Evolutionary conservation across 2,888 invertebrate species (phyloP).

Genomic region (Polia nebulosa): DNA sequence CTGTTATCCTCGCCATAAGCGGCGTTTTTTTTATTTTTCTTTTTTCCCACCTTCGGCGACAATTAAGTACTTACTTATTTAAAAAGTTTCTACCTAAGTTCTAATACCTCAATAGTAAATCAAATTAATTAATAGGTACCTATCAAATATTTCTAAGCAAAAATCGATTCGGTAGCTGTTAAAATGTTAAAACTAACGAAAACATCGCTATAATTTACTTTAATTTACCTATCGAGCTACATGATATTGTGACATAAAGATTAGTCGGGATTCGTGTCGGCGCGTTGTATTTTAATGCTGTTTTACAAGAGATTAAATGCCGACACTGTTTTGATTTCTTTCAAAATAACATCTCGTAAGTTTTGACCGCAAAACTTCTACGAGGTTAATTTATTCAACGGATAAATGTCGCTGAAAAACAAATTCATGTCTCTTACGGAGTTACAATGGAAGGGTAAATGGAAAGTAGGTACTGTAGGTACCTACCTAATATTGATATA

Average conservation of each 20-base stretch:
- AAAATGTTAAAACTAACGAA: conserved; percentile 48
- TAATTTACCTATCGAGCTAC: conserved; percentile 60
- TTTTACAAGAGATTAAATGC: conserved; percentile 75
- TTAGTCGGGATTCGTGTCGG: conserved; percentile 64
- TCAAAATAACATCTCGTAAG: conserved; percentile 73
- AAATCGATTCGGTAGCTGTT: conserved; percentile 3
- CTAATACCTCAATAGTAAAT: neutral
- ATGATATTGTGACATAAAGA: conserved; percentile 71
- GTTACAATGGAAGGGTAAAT: neutral
- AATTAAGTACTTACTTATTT: neutral
- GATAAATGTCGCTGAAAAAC: conserved; percentile 40
- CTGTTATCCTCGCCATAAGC: no score
- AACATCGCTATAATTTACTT: conserved; percentile 54
- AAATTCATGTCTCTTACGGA: neutral
- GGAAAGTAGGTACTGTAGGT: no score
- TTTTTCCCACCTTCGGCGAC: neutral
- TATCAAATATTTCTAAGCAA: conserved; percentile 11
- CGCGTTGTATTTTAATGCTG: conserved; percentile 65
- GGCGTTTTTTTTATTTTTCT: neutral
- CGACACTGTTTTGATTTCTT: conserved; percentile 77
- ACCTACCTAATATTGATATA: no score
- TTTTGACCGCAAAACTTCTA: conserved; percentile 54
- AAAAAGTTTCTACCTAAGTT: neutral
- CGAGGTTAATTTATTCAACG: conserved; percentile 35
- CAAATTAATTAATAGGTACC: no score